Evolutionary conservation across 2,888 invertebrate species (phyloP).

Genomic region (Phengaris alcon): DNA sequence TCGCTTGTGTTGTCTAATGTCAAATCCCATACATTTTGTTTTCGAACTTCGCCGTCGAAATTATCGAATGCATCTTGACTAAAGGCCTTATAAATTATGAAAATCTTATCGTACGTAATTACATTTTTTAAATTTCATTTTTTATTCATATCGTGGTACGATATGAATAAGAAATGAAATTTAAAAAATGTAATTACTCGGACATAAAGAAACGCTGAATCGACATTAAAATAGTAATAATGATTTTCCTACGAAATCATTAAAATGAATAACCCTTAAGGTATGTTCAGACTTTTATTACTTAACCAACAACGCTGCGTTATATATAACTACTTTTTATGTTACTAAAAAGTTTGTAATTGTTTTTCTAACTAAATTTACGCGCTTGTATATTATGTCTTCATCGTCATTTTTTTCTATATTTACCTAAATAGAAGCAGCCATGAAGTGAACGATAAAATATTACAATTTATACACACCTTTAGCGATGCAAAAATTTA

Average conservation of each 20-base stretch:
- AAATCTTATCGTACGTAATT: no score
- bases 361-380: no score
- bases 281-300: neutral
- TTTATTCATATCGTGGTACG: no score
- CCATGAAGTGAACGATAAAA: neutral
- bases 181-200: neutral
- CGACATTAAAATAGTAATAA: neutral
- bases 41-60: no score
- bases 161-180: neutral
- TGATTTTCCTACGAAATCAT: neutral
- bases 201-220: neutral
- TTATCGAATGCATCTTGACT: no score
- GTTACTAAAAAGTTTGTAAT: no score
- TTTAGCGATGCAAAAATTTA: neutral
- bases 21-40: no score
- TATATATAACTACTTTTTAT: neutral
- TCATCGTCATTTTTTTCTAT: neutral
- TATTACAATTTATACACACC: conserved; percentile 6
- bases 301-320: neutral
- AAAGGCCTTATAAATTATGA: no score
- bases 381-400: neutral
- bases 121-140: no score
- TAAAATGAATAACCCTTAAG: neutral
- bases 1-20: no score
- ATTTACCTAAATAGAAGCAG: neutral